A percentile compares a stretch with the other conserved stretches of the same genome.
Evolutionary conservation across 2,113 vertebrate species (phyloP).

Genomic region (Austrofundulus limnaeus): DNA sequence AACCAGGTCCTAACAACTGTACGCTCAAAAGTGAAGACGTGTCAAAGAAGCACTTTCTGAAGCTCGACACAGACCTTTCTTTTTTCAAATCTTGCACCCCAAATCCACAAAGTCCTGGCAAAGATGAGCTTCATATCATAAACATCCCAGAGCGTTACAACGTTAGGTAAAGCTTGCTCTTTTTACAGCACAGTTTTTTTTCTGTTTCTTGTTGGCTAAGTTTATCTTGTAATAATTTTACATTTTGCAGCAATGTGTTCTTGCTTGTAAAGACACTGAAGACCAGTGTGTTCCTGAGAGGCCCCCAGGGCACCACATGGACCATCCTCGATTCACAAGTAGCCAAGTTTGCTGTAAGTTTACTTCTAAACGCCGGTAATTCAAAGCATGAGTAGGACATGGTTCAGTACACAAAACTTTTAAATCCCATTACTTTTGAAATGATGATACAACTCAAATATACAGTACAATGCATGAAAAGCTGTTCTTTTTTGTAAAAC

Average conservation of each 20-base stretch:
- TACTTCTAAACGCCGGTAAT: not conserved
- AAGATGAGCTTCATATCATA: constrained; percentile 71
- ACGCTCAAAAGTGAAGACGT: constrained; percentile 46
- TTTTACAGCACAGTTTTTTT: not conserved
- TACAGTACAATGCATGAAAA: not conserved
- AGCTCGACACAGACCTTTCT: rapidly evolving
- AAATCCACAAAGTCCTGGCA: not conserved
- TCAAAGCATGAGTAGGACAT: not conserved
- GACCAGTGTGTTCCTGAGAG: constrained; percentile 64
- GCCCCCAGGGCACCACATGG: constrained; percentile 76
- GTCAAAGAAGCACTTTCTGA: constrained; percentile 54
- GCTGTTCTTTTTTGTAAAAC: not conserved
- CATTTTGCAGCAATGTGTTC: constrained; percentile 66
- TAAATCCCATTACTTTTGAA: no score
- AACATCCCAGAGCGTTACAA: constrained; percentile 71
- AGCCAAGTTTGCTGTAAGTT: constrained; percentile 51
- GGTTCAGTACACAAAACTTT: not conserved
- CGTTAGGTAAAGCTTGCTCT: constrained; percentile 57
- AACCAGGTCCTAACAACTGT: constrained; percentile 40
- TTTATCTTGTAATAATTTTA: constrained; percentile 5
- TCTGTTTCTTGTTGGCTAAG: not conserved
- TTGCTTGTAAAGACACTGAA: constrained; percentile 30
- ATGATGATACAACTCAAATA: no score
- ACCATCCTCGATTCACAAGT: constrained; percentile 28
- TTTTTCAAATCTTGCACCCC: constrained; percentile 56